Evolutionary conservation across 1,140 invertebrate genomes (phyloP).

Genomic region (Plodia interpunctella): DNA sequence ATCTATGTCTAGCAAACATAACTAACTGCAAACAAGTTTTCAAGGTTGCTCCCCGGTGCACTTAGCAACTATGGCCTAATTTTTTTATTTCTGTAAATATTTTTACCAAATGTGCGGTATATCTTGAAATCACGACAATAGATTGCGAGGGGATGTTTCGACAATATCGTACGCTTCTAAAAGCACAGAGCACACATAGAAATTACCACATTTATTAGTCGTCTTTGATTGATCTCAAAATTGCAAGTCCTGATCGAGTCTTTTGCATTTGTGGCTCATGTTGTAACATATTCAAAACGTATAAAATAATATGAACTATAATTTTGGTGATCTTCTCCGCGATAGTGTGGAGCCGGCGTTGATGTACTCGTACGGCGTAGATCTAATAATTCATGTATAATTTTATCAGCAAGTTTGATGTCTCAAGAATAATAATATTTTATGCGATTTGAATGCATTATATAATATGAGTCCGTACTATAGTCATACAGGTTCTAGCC

Average conservation of each 20-base stretch:
- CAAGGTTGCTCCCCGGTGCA: background rate
- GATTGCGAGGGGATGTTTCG: background rate
- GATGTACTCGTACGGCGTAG: no score
- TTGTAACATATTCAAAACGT: conserved; percentile 15
- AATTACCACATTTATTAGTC: conserved; percentile 3
- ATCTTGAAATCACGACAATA: conserved; percentile 20
- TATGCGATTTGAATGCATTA: background rate
- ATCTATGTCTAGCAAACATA: background rate
- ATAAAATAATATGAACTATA: background rate
- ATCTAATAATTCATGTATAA: no score
- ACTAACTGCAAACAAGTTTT: background rate
- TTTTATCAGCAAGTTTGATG: background rate
- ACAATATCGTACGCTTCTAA: conserved; percentile 8
- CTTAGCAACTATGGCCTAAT: conserved; percentile 41
- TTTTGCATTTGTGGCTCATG: conserved; percentile 33
- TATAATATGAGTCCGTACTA: background rate
- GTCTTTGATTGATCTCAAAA: conserved; percentile 56
- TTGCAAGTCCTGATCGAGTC: conserved; percentile 52
- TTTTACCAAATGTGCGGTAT: conserved; percentile 41
- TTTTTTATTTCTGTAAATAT: conserved; percentile 19
- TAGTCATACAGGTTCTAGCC: background rate
- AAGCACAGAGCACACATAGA: background rate
- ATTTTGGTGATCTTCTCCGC: no score
- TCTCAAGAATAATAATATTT: background rate
- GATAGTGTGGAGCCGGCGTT: no score